Base-by-base conservation (phyloP, 2,797 vertebrate species). In the Pangasius krempfi region DNA sequence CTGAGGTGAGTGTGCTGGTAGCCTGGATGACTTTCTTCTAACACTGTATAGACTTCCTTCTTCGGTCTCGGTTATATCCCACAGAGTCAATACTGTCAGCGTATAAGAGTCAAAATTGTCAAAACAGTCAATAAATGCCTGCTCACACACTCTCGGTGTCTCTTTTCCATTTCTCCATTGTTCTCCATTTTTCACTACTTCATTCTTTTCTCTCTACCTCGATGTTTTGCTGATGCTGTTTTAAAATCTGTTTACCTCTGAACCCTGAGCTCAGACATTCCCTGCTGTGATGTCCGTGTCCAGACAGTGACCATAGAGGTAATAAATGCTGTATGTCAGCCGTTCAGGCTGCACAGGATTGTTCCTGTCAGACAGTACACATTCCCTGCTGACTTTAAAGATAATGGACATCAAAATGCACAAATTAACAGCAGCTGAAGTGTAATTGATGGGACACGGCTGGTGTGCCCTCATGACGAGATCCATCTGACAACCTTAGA, bases 391-490 rank as follows among this genome's bases (percentile, higher is more conserved):
- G 37, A 8, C 12, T 44, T 82, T 64, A 27, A 68, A 56, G 73
- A 47, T 20, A 72, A 27, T 25, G 33, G 76, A 58, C 84, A 80
- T 73, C 88, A 87, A 85, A 44, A 87, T 30, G 66, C 88, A 56
- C 84, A 90, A 82, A 89, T 87, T 90, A 76, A 87, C 91, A 93
- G 90, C 89, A 89, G 88, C 60, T 14, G 50, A 86, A 86, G 88
- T 87, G 50, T 91, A 93, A 93, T 92, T 87, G 91, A 92, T 91
- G 68, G 44, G 78, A 87, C 86, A 85, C 73, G 73, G 80, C 85
- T 73, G 70, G 72, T 88, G 64, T 82, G 76, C 87, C 89, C 80
- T 85, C 64, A 62, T 64, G 90, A 90, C 90, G 90, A 52, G 91
- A 89, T 89, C 73, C 76, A 84, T 87, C 80, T 88, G 83, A 90